Evolutionary conservation across 2,888 invertebrate species (phyloP).

Genomic region (Phalera bucephala): DNA sequence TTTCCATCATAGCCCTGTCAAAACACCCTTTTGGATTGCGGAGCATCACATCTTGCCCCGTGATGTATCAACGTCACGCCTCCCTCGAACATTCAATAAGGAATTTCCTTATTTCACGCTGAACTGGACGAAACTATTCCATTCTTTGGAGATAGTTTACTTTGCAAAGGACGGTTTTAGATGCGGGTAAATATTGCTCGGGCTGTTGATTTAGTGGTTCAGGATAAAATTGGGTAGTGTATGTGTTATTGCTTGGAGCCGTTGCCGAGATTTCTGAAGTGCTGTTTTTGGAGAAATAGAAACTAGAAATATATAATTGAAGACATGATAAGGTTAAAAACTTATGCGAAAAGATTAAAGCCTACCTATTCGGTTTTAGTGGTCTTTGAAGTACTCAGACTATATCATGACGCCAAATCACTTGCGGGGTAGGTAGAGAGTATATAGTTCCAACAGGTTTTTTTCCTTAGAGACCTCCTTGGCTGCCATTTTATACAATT

Average conservation of each 20-base stretch:
- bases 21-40: conserved; percentile 18
- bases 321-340: no score
- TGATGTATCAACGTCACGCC: conserved; percentile 35
- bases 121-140: conserved; percentile 20
- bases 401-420: no score
- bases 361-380: no score
- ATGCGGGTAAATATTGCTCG: conserved; percentile 24
- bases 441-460: no score
- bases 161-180: conserved; percentile 10
- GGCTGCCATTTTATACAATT: no score
- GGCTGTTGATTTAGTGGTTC: neutral
- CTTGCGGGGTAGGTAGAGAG: no score
- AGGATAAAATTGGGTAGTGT: neutral
- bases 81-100: conserved; percentile 27
- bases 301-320: no score
- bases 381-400: no score
- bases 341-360: no score
- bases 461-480: no score
- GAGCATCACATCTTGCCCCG: conserved; percentile 19
- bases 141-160: conserved; percentile 34
- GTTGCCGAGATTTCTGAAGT: no score
- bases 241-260: neutral
- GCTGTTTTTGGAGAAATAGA: no score
- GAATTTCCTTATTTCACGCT: conserved; percentile 43
- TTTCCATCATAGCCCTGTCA: neutral